These are phyloP conservation scores for Xiphorhynchus elegans DNA, from an alignment of 2,113 vertebrate genomes.

Conservation along the genomic window DNA sequence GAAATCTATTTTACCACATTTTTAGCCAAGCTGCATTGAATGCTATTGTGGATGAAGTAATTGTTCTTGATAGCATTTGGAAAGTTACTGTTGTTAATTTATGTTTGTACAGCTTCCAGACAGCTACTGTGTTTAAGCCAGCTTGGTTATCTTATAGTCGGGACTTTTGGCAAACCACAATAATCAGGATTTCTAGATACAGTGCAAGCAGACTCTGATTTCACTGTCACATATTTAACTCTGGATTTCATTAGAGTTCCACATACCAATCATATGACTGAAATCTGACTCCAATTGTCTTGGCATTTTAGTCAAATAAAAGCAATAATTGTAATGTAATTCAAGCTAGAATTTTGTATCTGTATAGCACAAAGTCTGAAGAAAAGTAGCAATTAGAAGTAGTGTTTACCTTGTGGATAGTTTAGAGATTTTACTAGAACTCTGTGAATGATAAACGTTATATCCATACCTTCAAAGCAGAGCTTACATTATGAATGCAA, in stretches of 20 bases:
- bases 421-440: not conserved
- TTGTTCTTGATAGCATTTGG: not conserved
- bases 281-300: not conserved
- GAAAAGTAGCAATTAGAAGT: not conserved
- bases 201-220: not conserved
- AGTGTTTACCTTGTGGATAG: not conserved
- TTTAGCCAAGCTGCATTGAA: conserved; percentile 7
- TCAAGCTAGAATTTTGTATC: not conserved
- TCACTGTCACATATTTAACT: not conserved
- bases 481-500: not conserved
- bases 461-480: not conserved
- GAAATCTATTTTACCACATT: conserved; percentile 18
- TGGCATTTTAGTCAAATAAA: not conserved
- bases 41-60: not conserved
- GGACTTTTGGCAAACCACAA: not conserved
- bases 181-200: not conserved
- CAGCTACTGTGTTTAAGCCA: not conserved
- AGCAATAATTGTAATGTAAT: not conserved
- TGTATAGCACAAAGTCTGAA: not conserved
- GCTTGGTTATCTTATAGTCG: not conserved
- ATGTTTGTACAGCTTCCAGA: not conserved
- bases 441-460: not conserved
- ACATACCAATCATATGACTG: rapidly evolving
- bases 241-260: not conserved
- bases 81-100: not conserved